phyloP scores from a whole-genome alignment of 2,797 vertebrate species.

The Crocidura indochinensis region DNA sequence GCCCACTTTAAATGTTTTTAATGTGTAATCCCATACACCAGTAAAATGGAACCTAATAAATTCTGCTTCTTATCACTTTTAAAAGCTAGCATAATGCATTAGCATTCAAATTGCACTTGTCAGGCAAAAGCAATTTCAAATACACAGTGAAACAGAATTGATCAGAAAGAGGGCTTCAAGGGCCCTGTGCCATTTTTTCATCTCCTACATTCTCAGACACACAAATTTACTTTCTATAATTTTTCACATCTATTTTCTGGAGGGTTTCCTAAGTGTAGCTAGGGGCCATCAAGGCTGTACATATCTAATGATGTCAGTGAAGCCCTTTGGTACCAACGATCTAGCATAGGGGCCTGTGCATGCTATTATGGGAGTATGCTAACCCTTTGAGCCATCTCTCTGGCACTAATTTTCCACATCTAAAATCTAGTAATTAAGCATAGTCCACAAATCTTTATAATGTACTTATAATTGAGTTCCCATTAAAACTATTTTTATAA shows the following conservation, averaged over 20 bases:
- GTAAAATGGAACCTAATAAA: slow-evolving; percentile 63
- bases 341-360: no score
- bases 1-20: slow-evolving; percentile 53
- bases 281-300: no score
- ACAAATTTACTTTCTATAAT: not conserved
- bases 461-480: not conserved
- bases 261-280: not conserved
- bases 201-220: not conserved
- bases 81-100: slow-evolving; percentile 42
- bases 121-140: slow-evolving; percentile 43
- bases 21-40: not conserved
- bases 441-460: not conserved
- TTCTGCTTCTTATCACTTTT: slow-evolving; percentile 53
- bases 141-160: not conserved
- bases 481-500: not conserved
- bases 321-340: no score
- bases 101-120: slow-evolving; percentile 9
- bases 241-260: not conserved
- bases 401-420: not conserved
- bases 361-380: not conserved
- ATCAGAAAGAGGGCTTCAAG: slow-evolving; percentile 1
- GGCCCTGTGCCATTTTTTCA: not conserved
- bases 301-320: no score
- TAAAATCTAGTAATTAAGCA: not conserved
- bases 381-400: not conserved